Base-by-base conservation (phyloP, 1,140 invertebrate species). In the Oryzaephilus surinamensis region DNA sequence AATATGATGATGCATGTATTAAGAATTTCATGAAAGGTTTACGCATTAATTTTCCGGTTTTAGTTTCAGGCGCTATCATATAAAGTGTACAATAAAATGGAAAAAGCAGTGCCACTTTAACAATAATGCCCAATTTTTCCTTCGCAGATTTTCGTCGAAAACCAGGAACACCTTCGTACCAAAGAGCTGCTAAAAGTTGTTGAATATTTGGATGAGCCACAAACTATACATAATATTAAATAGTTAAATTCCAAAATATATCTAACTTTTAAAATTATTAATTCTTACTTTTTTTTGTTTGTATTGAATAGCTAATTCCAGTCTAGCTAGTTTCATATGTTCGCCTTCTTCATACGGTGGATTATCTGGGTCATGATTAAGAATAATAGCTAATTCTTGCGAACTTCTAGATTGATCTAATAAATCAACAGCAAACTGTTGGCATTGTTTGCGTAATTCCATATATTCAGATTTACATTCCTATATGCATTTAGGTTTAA, bases 11-110 rank as follows among this genome's bases (percentile, higher is more conserved):
- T 0, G 88, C 86, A 55, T 95, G 89, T 38, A 86, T 81, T 41
- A 95, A 73, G 61, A 96, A 96, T 63, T 95, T 95, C 78, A 95
- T 89, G 58, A 95, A 94, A 0, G 91, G 91, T 54, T 84, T 85
- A 44, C 84, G 73, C 72, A 94, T 80, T 2, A 88, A 66, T 53
- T 76, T 76, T 0, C 85, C 89, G 13, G 75, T 77, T 16, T 70
- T 64, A 31, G 81, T 82, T 43, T 79, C 75, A 0, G 88, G 88
- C 0, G 78, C 74, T 8, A 91, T 54, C 64, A 90, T 81, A 52
- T 94, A 93, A 21, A 84, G 62, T 1, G 76, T 60, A 54, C 85
- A 89, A 61, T 92, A 90, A 27, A 91, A 67, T 0, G 91, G 90
- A 57, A 92, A 94, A 6, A 92, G 58, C 1, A 86, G 37, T 0